Evolutionary conservation across 2,888 invertebrate species (phyloP).

Genomic region (Calliphora vomitoria): DNA sequence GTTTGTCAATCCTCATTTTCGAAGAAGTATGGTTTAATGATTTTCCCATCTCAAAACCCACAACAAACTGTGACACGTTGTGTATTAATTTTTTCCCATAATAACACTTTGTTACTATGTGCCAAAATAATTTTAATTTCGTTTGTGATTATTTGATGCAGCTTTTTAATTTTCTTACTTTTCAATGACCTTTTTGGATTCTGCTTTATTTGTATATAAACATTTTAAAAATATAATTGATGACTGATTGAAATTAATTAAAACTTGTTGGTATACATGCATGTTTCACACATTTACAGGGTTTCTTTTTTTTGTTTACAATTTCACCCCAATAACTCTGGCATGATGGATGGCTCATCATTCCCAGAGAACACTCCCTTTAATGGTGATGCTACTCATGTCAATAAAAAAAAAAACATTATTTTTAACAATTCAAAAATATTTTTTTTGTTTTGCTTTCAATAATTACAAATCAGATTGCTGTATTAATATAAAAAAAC

Average conservation of each 20-base stretch:
- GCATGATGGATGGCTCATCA: constrained; percentile 66
- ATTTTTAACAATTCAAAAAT: neutral
- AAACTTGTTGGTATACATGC: neutral
- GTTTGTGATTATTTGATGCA: too few species aligned
- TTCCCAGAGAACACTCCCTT: constrained; percentile 57
- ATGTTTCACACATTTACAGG: constrained; percentile 29
- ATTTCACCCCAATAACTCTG: constrained; percentile 64
- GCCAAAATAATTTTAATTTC: too few species aligned
- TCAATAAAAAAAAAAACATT: constrained; percentile 31
- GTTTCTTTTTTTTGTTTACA: neutral
- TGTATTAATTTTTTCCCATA: too few species aligned
- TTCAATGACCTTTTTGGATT: too few species aligned
- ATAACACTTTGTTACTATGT: too few species aligned
- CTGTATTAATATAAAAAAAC: neutral
- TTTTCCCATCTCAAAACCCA: too few species aligned
- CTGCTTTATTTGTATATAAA: too few species aligned
- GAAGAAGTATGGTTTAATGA: too few species aligned
- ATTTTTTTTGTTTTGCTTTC: constrained; percentile 17
- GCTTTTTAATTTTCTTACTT: too few species aligned
- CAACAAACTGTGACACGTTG: too few species aligned
- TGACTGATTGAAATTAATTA: constrained; percentile 25
- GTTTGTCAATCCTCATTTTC: too few species aligned
- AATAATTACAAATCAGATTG: constrained; percentile 9
- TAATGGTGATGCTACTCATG: constrained; percentile 3
- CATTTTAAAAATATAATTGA: neutral